phyloP scores from a whole-genome alignment of 2,888 invertebrate genomes.

The Mimachlamys varia region DNA sequence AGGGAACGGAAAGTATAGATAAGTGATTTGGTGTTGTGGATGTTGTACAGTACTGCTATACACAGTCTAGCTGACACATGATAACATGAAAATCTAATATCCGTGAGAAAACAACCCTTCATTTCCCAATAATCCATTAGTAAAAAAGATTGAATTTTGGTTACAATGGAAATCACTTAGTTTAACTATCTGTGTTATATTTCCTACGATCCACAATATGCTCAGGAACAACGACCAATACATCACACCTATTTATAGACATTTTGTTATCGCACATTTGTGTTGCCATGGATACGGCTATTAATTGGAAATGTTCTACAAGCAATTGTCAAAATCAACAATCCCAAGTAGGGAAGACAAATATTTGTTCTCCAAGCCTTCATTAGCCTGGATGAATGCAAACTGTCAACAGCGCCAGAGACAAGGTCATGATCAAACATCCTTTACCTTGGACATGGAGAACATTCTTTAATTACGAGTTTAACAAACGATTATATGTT shows the following conservation, averaged over 20 bases:
- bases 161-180: constrained; percentile 17
- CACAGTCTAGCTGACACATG: neutral
- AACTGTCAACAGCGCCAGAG: neutral
- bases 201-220: neutral
- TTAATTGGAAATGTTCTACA: neutral
- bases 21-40: neutral
- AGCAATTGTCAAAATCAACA: constrained; percentile 31
- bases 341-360: neutral
- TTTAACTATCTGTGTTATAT: neutral
- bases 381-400: neutral
- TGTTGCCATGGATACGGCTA: neutral
- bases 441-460: neutral
- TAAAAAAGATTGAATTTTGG: constrained; percentile 16
- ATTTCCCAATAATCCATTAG: constrained; percentile 21
- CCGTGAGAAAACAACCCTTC: neutral
- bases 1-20: neutral
- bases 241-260: neutral
- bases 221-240: neutral
- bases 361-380: neutral
- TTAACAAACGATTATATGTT: no score
- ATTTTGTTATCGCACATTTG: neutral
- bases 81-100: constrained; percentile 20
- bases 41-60: neutral
- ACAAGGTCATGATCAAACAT: neutral
- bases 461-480: no score